phyloP scores from a whole-genome alignment of 2,888 invertebrate species.

The Creontiades dilutus region DNA sequence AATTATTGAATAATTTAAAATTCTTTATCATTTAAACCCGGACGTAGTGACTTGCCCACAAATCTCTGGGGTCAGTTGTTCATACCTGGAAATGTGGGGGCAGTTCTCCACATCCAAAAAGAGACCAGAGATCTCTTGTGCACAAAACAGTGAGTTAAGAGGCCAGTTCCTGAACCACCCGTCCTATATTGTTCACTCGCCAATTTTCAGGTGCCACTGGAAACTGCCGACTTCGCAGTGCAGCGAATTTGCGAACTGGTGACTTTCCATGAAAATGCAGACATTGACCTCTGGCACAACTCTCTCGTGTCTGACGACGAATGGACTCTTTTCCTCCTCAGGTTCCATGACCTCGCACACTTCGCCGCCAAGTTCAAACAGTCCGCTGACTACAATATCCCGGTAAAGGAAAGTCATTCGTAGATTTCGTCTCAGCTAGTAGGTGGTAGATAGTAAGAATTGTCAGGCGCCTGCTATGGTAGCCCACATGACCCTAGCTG shows the following conservation, averaged over 20 bases:
- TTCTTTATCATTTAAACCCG: too few species aligned
- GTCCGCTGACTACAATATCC: constrained; percentile 54
- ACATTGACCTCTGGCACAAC: constrained; percentile 83
- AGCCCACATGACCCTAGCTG: too few species aligned
- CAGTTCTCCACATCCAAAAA: too few species aligned
- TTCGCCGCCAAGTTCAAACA: constrained; percentile 76
- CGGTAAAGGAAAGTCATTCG: neutral
- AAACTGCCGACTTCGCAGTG: constrained; percentile 85
- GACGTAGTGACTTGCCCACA: too few species aligned
- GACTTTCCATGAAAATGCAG: constrained; percentile 80
- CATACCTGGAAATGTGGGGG: too few species aligned
- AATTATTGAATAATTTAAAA: too few species aligned
- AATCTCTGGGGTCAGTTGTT: too few species aligned
- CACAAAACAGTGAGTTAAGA: too few species aligned
- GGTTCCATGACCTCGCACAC: constrained; percentile 83
- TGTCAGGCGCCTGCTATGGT: too few species aligned
- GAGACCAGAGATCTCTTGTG: too few species aligned
- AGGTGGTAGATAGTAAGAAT: too few species aligned
- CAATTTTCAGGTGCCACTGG: constrained; percentile 78
- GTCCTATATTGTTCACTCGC: neutral
- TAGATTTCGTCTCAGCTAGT: neutral
- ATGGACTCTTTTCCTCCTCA: constrained; percentile 91
- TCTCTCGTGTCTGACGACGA: constrained; percentile 87
- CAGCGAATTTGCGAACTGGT: constrained; percentile 85
- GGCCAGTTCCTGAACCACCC: too few species aligned